Evolutionary conservation across 1,140 invertebrate genomes (phyloP), one percentile per base, ranked within the genome.

Genomic region (Caenorhabditis inopinata): DNA sequence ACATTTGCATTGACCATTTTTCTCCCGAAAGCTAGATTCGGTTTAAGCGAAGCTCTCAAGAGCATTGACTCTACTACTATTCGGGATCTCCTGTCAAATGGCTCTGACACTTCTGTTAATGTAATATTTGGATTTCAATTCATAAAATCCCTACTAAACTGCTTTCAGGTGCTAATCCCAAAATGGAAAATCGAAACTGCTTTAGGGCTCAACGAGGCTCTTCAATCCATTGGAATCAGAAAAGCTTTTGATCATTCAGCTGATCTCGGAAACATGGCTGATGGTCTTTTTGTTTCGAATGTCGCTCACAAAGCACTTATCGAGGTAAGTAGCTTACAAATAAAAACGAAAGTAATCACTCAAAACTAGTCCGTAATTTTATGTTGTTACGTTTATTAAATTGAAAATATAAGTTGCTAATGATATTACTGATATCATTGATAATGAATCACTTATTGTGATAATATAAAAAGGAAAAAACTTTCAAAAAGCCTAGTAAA

Each of bases 1-100:
- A 58, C 42, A 2, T 79, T 49, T 35, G 35, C 45, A 2, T 49
- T 79, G 11, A 74, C 62, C 9, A 79, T 79, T 35, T 49, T 79
- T 29, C 73, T 79, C 14, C 78, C 78, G 12, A 79, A 79, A 42
- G 46, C 62, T 5, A 11, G 76, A 7, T 79, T 74, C 46, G 78
- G 78, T 11, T 58, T 79, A 46, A 32, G 16, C 18, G 46, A 74
- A 2, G 18, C 58, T 16, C 16, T 58, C 9, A 74, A 35, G 23
- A 45, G 4, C n/a, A 9, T 79, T 11, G 58, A 58, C n/a, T 58
- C 48, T 14, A 46, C 62, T 2, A 53, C 62, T 21, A 35, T 79
- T 32, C 78, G 74, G 25, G 7, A 46, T 4, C 14, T 79, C 4
- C 35, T 79, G 23, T 46, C 35, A 1, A 74, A 46, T 74, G 68